These are phyloP conservation scores for Tympanoctomys barrerae DNA, from an alignment of 2,797 vertebrate genomes.

Conservation along the genomic window DNA sequence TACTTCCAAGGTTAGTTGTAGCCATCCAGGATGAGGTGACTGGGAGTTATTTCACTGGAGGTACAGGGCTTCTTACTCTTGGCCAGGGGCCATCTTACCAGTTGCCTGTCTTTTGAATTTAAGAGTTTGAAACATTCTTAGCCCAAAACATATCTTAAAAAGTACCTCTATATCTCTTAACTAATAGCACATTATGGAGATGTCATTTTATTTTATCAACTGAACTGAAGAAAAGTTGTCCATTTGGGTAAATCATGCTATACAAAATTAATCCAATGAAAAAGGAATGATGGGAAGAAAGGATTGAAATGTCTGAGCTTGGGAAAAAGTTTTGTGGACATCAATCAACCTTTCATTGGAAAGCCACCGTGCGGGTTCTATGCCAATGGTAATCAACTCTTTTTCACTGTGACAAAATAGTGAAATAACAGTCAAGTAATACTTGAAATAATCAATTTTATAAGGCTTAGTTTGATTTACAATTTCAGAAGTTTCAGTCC, in stretches of 20 bases:
- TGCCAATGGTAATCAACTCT: not conserved
- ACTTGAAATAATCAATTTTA: not conserved
- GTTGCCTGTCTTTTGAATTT: not conserved
- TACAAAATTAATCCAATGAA: not conserved
- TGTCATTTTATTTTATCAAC: not conserved
- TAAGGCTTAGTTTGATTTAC: not conserved
- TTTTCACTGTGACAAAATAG: not conserved
- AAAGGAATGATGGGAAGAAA: not conserved
- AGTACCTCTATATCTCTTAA: not conserved
- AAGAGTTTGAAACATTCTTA: slow-evolving; percentile 41
- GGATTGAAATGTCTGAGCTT: not conserved
- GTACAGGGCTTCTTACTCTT: not conserved
- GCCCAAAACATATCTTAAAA: not conserved
- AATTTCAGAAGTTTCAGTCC: not conserved
- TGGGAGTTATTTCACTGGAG: not conserved
- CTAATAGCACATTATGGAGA: not conserved
- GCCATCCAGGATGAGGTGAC: not conserved
- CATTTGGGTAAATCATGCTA: slow-evolving; percentile 21
- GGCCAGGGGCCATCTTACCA: not conserved
- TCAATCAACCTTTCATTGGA: not conserved
- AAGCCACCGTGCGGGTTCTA: not conserved
- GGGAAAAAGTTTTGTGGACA: not conserved
- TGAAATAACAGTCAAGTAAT: not conserved
- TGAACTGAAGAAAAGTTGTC: not conserved
- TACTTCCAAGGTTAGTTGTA: not conserved